Percentiles rank a stretch among this genome's conserved stretches.
phyloP scores from a whole-genome alignment of 2,113 vertebrate genomes.

The Oreocharis arfaki region DNA sequence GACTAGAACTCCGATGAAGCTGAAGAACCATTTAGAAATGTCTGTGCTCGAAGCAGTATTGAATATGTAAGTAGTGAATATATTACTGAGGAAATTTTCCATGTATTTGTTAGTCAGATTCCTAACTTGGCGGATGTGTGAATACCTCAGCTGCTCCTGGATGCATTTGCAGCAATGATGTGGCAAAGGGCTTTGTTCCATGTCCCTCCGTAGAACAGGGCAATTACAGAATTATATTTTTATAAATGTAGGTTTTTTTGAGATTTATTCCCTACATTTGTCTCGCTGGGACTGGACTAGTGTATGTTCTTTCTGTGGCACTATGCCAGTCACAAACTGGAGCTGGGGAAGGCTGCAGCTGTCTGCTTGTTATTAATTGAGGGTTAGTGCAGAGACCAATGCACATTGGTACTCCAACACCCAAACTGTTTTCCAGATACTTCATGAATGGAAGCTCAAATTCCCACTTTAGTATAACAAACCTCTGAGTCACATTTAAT shows the following conservation, averaged over 20 bases:
- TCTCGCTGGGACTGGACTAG: neutral
- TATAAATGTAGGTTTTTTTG: constrained; percentile 2
- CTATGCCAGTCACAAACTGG: constrained; percentile 17
- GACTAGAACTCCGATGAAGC: neutral
- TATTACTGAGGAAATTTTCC: constrained; percentile 43
- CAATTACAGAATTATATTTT: neutral
- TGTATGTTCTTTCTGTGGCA: neutral
- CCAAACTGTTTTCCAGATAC: neutral
- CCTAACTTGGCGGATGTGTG: neutral
- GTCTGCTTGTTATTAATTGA: constrained; percentile 17
- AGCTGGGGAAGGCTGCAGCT: constrained; percentile 38
- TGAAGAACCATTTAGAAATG: constrained; percentile 7
- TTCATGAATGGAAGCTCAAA: constrained; percentile 8
- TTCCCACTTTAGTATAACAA: neutral
- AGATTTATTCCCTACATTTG: constrained; percentile 3
- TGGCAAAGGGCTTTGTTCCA: constrained; percentile 33
- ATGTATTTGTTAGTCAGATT: constrained; percentile 55
- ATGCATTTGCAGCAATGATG: neutral
- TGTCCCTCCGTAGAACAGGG: neutral
- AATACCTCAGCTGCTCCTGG: constrained; percentile 44
- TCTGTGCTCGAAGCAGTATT: neutral
- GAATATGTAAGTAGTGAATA: constrained; percentile 53
- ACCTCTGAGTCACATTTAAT: neutral
- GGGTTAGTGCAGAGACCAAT: neutral
- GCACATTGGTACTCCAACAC: neutral